Percentiles rank a stretch among this genome's conserved stretches.
phyloP scores from a whole-genome alignment of 1,140 invertebrate species.

The Trichonephila clavata region DNA sequence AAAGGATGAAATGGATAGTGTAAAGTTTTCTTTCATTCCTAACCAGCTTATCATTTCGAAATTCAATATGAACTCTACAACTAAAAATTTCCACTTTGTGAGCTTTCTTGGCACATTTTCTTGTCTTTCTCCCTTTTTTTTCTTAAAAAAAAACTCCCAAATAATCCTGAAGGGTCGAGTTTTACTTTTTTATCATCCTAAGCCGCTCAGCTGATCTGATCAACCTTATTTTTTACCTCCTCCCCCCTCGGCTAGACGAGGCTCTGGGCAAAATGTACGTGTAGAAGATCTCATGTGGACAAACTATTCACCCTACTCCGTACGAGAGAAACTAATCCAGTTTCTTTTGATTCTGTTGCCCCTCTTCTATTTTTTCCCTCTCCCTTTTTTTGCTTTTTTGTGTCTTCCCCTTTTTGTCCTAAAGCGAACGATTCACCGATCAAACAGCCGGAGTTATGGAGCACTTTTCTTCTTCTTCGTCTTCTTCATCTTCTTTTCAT shows the following conservation, averaged over 20 bases:
- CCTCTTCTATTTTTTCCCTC: neutral
- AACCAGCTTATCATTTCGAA: conserved; percentile 22
- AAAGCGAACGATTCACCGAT: conserved; percentile 31
- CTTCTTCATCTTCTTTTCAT: neutral
- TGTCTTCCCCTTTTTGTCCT: conserved; percentile 16
- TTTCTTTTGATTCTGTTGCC: conserved; percentile 53
- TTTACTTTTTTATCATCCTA: conserved; percentile 6
- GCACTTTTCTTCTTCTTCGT: conserved; percentile 36
- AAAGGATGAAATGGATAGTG: neutral
- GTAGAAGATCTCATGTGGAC: conserved; percentile 49
- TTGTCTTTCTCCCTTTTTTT: neutral
- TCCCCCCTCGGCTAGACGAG: neutral
- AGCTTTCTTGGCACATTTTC: neutral
- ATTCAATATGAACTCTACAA: conserved; percentile 16
- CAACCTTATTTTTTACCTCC: neutral
- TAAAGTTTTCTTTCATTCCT: neutral
- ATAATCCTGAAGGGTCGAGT: conserved; percentile 26
- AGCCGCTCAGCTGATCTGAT: conserved; percentile 17
- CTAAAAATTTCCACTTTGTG: conserved; percentile 8
- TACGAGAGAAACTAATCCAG: conserved; percentile 28
- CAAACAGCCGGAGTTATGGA: conserved; percentile 40
- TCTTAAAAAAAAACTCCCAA: neutral
- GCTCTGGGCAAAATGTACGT: conserved; percentile 20
- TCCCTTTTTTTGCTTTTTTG: neutral
- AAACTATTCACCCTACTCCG: neutral